A percentile compares a stretch with the other conserved stretches of the same genome.
Conservation (phyloP, 2,888 invertebrate genomes). For the Pharmacophagus antenor region DNA sequence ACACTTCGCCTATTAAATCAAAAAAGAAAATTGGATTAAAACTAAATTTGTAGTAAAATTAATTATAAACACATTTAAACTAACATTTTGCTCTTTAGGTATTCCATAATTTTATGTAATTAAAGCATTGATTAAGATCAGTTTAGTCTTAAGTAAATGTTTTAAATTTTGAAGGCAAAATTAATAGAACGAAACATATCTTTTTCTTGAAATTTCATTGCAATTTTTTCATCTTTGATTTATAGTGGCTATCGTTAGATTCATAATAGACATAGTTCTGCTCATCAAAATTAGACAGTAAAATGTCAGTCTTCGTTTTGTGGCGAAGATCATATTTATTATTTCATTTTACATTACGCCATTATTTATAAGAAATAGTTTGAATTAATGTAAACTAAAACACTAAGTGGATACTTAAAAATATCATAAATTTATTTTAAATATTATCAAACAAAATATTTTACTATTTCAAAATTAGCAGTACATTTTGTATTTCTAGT, state of each 20-base stretch:
- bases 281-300: no score
- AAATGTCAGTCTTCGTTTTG: background rate
- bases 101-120: conserved; percentile 15
- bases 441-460: background rate
- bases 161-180: conserved; percentile 20
- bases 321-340: background rate
- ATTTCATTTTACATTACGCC: background rate
- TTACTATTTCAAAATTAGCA: background rate
- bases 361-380: no score
- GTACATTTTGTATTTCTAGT: background rate
- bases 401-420: background rate
- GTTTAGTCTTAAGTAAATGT: conserved; percentile 10
- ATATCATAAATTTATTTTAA: background rate
- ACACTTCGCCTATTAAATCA: background rate
- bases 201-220: conserved; percentile 1
- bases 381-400: no score
- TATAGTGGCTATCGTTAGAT: background rate
- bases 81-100: conserved; percentile 1
- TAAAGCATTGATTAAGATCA: conserved; percentile 9
- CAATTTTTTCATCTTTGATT: background rate
- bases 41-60: background rate
- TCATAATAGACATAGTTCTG: no score
- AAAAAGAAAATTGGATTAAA: background rate
- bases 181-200: conserved; percentile 24
- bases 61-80: conserved; percentile 1